These are phyloP conservation scores for Cosmia pyralina DNA, from an alignment of 2,888 invertebrate species.

Conservation along the genomic window DNA sequence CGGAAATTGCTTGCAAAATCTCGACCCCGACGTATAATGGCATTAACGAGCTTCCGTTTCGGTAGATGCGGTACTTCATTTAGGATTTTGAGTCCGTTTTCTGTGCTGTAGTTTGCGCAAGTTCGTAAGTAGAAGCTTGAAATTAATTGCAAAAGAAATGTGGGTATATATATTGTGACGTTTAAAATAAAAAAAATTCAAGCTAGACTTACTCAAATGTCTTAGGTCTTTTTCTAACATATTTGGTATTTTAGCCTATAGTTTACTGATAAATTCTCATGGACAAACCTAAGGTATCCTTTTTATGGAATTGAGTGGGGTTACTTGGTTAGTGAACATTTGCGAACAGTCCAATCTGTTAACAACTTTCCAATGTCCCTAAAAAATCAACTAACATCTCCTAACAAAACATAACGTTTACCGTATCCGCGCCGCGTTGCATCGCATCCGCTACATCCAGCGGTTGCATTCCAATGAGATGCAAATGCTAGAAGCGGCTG, in stretches of 20 bases:
- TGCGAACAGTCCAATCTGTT: not conserved
- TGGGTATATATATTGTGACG: not conserved
- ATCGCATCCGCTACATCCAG: slow-evolving; percentile 46
- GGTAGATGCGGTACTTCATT: slow-evolving; percentile 71
- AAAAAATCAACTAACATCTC: not conserved
- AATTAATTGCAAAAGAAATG: slow-evolving; percentile 10
- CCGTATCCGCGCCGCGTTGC: slow-evolving; percentile 63
- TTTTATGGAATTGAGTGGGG: not conserved
- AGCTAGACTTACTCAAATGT: not conserved
- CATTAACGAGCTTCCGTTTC: slow-evolving; percentile 64
- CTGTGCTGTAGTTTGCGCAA: slow-evolving; percentile 3
- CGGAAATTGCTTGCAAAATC: slow-evolving; percentile 88
- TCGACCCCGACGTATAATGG: slow-evolving; percentile 75
- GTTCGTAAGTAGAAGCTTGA: not conserved
- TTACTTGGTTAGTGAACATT: not conserved
- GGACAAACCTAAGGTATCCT: not conserved
- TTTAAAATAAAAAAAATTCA: not conserved
- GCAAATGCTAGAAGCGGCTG: slow-evolving; percentile 82
- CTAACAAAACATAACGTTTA: slow-evolving; percentile 30
- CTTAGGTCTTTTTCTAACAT: no score
- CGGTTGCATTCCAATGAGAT: slow-evolving; percentile 84
- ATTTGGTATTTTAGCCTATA: not conserved
- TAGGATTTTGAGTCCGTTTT: slow-evolving; percentile 20
- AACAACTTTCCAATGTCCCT: not conserved
- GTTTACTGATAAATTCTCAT: not conserved